These are phyloP conservation scores for Zaprionus ornatus DNA, from an alignment of 1,140 invertebrate species.

Conservation along the genomic window DNA sequence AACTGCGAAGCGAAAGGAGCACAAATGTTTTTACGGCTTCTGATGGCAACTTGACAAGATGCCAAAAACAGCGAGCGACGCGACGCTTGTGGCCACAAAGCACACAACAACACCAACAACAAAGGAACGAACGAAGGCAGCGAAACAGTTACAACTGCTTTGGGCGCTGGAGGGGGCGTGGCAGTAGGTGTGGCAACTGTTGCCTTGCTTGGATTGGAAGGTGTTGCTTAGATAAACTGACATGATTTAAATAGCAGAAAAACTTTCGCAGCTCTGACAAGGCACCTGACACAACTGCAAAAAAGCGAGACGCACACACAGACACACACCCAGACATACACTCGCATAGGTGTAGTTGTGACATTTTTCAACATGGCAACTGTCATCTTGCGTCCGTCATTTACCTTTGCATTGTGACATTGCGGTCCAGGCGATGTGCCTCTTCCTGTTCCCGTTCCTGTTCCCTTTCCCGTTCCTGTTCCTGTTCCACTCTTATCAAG, in stretches of 20 bases:
- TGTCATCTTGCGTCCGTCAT: constrained; percentile 80
- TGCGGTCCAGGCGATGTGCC: constrained; percentile 30
- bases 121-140: neutral
- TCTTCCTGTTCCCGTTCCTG: constrained; percentile 15
- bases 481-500: constrained; percentile 42
- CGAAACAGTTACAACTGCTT: neutral
- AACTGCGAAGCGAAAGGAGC: neutral
- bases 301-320: constrained; percentile 22
- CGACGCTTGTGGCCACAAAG: constrained; percentile 44
- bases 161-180: constrained; percentile 15
- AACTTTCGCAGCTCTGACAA: constrained; percentile 65
- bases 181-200: constrained; percentile 71
- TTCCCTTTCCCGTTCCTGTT: constrained; percentile 1
- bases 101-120: constrained; percentile 14
- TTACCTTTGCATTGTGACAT: constrained; percentile 73
- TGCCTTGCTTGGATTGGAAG: constrained; percentile 44
- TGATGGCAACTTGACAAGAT: constrained; percentile 74
- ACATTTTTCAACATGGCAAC: constrained; percentile 76
- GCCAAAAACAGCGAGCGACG: constrained; percentile 67
- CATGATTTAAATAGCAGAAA: constrained; percentile 82
- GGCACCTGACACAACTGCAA: constrained; percentile 55
- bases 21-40: constrained; percentile 39
- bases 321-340: neutral
- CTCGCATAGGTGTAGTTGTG: constrained; percentile 37
- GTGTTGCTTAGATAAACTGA: constrained; percentile 77